Conservation (phyloP, 2,888 invertebrate genomes). For the Pteria penguin region DNA sequence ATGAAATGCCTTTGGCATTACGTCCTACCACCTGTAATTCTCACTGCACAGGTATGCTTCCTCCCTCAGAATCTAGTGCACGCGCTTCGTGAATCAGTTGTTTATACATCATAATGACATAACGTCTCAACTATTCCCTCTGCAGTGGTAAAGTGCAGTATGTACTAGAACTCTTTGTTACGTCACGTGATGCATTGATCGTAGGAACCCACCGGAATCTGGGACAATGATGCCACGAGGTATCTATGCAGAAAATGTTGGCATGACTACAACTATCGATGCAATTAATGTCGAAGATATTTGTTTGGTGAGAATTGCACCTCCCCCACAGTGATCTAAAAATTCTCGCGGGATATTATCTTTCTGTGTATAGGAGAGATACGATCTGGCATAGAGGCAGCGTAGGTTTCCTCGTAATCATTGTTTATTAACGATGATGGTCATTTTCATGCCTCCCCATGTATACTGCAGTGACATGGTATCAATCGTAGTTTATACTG, state of each 20-base stretch:
- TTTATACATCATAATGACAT: not conserved
- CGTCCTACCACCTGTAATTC: not conserved
- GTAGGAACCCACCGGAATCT: not conserved
- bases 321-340: too few species aligned
- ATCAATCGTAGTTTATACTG: too few species aligned
- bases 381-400: too few species aligned
- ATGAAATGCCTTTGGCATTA: too few species aligned
- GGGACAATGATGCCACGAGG: not conserved
- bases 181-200: not conserved
- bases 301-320: not conserved
- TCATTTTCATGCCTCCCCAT: too few species aligned
- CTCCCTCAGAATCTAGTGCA: not conserved
- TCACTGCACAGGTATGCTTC: not conserved
- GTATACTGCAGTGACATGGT: too few species aligned
- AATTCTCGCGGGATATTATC: too few species aligned
- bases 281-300: not conserved
- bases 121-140: not conserved
- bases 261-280: not conserved
- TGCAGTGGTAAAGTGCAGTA: not conserved
- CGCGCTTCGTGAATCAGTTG: not conserved
- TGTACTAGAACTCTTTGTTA: not conserved
- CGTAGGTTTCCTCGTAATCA: too few species aligned
- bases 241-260: not conserved
- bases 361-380: too few species aligned
- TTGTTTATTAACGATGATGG: too few species aligned